phyloP scores from a whole-genome alignment of 2,797 vertebrate genomes.

The Botia almorhae region DNA sequence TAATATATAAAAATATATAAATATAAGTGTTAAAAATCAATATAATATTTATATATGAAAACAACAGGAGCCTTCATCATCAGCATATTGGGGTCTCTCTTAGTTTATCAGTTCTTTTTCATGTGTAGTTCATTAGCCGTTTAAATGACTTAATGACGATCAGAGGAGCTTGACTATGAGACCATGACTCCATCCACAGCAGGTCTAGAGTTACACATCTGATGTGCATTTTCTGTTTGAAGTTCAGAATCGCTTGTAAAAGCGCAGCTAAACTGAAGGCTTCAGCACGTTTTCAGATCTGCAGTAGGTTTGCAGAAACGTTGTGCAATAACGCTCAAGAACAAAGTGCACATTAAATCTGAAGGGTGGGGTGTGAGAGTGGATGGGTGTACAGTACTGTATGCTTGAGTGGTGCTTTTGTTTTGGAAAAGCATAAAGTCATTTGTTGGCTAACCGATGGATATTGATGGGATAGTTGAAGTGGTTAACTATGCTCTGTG shows the following conservation, averaged over 20 bases:
- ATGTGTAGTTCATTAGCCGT: constrained; percentile 48
- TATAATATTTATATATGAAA: neutral
- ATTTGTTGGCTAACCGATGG: constrained; percentile 14
- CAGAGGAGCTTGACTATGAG: constrained; percentile 49
- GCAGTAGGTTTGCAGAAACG: constrained; percentile 42
- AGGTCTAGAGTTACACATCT: constrained; percentile 58
- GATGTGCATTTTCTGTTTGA: constrained; percentile 55
- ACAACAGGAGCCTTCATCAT: neutral
- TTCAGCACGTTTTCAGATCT: constrained; percentile 48
- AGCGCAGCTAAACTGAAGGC: constrained; percentile 15
- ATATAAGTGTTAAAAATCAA: no score
- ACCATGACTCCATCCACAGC: constrained; percentile 59
- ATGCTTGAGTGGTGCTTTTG: constrained; percentile 29
- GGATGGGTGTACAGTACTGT: neutral
- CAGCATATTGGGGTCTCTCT: constrained; percentile 5
- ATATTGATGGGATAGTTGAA: constrained; percentile 7
- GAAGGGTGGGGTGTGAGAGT: neutral
- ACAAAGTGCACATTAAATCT: constrained; percentile 34
- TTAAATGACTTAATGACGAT: constrained; percentile 33
- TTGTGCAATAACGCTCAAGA: constrained; percentile 33
- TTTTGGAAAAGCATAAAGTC: constrained; percentile 43
- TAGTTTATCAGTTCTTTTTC: constrained; percentile 14
- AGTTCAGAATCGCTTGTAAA: constrained; percentile 43
- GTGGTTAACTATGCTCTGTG: constrained; percentile 26
- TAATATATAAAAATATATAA: no score